Base-by-base conservation (phyloP, 2,113 vertebrate genomes). In the Speoplatyrhinus poulsoni region DNA sequence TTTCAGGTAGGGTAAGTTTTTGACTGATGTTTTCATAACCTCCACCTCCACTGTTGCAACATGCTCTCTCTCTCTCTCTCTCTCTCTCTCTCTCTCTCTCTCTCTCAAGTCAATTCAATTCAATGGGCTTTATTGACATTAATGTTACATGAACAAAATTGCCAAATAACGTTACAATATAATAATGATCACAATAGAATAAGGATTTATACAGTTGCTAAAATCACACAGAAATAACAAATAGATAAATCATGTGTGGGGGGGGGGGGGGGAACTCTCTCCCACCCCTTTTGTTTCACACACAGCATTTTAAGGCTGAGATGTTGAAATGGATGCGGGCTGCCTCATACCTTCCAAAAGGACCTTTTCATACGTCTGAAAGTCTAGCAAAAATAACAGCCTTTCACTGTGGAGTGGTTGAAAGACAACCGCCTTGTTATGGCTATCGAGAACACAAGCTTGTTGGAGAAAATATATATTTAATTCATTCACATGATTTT, bases 1-100 rank as follows among this genome's bases (percentile, higher is more conserved):
- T 92, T 99, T 98, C 96, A 99, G 97, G 97, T 98, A 95, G 92
- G 94, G 86, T 92, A 93, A 92, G 91, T 94, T 90, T 93, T 81
- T 82, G 79, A 84, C 76, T 85, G 2, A 72, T 77, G 82, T 88
- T 88, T 89, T 81, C 80, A 84, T 84, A 85, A 83, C 74, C 86
- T 50, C 56, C 61, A 56, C 50, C 62, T 56, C 60, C 41, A 49
- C 60, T 49, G 67, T 33, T 61, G 59, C 59, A 46, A 41, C 26
- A 58, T 12, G 10, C 56, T 58, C 56, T 58, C 4, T 33, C 26
- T 60, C 58, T 36, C 57, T 60, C 58, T 9, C 58, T 60, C 58
- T 61, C 26, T 60, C 58, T 36, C 57, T 60, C 58, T 9, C 58
- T 60, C 58, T 36, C 58, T 36, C 58, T 36, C 58, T 36, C 58